A percentile compares a stretch with the other conserved stretches of the same genome.
These are phyloP conservation scores for Sprattus sprattus DNA, from an alignment of 2,113 vertebrate genomes.

Conservation along the genomic window DNA sequence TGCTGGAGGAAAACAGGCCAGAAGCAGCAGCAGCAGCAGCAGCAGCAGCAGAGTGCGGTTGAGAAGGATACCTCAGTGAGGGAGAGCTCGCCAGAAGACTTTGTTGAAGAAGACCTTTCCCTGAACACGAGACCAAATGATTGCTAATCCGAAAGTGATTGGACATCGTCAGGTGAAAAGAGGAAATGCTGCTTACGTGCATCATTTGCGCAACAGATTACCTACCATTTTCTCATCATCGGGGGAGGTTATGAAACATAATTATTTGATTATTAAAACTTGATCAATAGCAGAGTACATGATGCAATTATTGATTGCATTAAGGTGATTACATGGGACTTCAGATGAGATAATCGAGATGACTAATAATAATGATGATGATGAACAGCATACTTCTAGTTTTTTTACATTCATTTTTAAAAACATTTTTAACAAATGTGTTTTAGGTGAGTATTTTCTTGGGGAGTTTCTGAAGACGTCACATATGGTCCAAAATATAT, in stretches of 20 bases:
- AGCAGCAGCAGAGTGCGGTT: neutral
- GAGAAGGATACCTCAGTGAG: neutral
- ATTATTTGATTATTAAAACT: neutral
- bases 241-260: neutral
- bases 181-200: neutral
- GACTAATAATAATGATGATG: neutral
- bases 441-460: neutral
- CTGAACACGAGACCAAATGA: neutral
- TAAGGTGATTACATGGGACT: neutral
- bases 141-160: neutral
- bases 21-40: neutral
- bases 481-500: neutral
- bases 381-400: neutral
- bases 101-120: neutral
- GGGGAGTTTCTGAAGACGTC: neutral
- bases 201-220: neutral
- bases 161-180: neutral
- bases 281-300: neutral
- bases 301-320: neutral
- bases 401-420: neutral
- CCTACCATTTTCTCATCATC: neutral
- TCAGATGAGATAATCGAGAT: neutral
- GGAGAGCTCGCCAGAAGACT: neutral
- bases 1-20: slow-evolving; percentile 49
- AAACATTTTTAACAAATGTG: neutral